Evolutionary conservation across 2,888 invertebrate genomes (phyloP).

Genomic region (Aleiodes alternator): DNA sequence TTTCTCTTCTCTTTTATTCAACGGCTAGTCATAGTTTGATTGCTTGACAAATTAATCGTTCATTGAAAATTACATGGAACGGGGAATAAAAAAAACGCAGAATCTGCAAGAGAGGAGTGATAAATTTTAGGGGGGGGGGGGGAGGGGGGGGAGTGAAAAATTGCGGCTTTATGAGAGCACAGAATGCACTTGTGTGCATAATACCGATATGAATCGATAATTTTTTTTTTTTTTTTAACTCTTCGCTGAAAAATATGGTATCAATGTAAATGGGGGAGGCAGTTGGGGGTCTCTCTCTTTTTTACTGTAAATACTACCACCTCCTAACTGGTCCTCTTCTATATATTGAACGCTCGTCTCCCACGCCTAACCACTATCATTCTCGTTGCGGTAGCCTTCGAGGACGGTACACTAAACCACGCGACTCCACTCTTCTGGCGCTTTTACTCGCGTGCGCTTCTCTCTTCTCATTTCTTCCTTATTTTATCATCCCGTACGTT

Average conservation of each 20-base stretch:
- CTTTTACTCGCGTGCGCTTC: slow-evolving; percentile 52
- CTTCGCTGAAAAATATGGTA: slow-evolving; percentile 11
- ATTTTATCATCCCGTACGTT: slow-evolving; percentile 43
- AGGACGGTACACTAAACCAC: slow-evolving; percentile 50
- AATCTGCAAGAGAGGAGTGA: not conserved
- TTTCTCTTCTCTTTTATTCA: slow-evolving; percentile 1
- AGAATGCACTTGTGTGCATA: slow-evolving; percentile 26
- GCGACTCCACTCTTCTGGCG: slow-evolving; percentile 48
- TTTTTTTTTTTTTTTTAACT: slow-evolving; percentile 8
- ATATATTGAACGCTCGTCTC: slow-evolving; percentile 50
- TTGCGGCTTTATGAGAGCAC: slow-evolving; percentile 5
- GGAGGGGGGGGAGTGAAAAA: slow-evolving; percentile 4
- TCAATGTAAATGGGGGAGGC: slow-evolving; percentile 14
- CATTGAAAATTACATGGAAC: slow-evolving; percentile 20
- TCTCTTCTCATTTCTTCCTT: slow-evolving; percentile 30
- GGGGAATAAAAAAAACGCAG: not conserved
- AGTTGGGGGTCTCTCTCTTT: not conserved
- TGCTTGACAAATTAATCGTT: slow-evolving; percentile 40
- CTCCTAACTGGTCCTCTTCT: slow-evolving; percentile 32
- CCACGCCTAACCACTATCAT: slow-evolving; percentile 61
- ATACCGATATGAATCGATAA: slow-evolving; percentile 54
- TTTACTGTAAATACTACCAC: slow-evolving; percentile 13
- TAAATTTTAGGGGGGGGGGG: not conserved
- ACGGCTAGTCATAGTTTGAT: slow-evolving; percentile 33
- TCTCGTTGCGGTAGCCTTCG: slow-evolving; percentile 61